Evolutionary conservation across 2,888 invertebrate genomes (phyloP), one percentile per base, ranked within the genome.

Genomic region (Neoscelio sp.): DNA sequence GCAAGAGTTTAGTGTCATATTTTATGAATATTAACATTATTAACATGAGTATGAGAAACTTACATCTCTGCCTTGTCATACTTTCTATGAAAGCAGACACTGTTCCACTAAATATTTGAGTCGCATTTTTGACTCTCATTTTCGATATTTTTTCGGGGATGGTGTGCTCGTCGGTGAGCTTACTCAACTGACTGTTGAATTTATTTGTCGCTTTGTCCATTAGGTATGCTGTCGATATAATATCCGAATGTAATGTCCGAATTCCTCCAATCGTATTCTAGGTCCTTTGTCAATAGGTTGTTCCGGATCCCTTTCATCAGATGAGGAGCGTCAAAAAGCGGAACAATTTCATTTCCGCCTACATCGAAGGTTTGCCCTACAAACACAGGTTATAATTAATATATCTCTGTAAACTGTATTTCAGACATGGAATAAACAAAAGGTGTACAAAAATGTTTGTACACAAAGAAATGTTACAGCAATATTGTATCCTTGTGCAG

Each of bases 81-180:
- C 4, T 28, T 28, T 28, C 28, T 28, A 46, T 10, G 7, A 8
- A 46, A 20, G 10, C 26, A 2, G 23, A 48, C 0, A 35, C 12
- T 0, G 30, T 35, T 6, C 46, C 2, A 7, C 70, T 58, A 26
- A 46, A 23, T 0, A 70, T 12, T 17, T 70, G 70, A n/a, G 35
- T 23, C 5, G 33, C 30, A 12, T 30, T 2, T 17, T 68, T 68
- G 0, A 68, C 56, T 7, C 33, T 8, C 40, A 38, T 70, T 10
- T 46, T 58, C 1, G 33, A 38, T 4, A 58, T 46, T 40, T 35
- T 46, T 3, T 58, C 28, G 0, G 8, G 15, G n/a, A 28, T 28
- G 3, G 60, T 44, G 12, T 60, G 60, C 6, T 46, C 28, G 13
- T 70, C 70, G 1, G 40, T 60, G 17, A 70, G 33, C 17, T 70